Conservation (phyloP, 2,797 vertebrate genomes). For the Hafferia zeledoni region DNA sequence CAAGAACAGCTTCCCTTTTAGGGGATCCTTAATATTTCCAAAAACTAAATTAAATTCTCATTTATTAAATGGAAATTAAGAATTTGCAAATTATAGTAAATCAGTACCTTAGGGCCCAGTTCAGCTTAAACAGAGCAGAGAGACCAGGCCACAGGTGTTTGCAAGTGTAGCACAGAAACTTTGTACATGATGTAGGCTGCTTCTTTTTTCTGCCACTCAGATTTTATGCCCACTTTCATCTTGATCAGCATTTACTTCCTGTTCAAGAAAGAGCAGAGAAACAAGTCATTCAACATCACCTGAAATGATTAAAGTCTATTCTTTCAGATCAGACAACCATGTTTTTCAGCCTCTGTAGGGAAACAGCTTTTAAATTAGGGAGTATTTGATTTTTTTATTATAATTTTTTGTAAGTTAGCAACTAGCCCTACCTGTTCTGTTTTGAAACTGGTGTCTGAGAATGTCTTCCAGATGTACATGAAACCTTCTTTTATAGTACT, state of each 20-base stretch:
- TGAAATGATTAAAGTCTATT: neutral
- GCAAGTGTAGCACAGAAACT: accelerated
- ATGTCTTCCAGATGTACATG: neutral
- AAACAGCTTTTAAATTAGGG: neutral
- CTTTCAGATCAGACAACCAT: neutral
- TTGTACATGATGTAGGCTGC: accelerated
- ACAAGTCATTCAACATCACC: neutral
- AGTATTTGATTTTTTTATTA: neutral
- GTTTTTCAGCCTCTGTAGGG: neutral
- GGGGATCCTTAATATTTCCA: neutral
- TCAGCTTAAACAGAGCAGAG: neutral
- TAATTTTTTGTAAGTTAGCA: neutral
- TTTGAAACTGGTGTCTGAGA: neutral
- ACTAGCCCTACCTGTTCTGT: neutral
- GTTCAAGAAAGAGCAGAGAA: neutral
- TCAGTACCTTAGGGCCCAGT: neutral
- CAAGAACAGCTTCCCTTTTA: neutral
- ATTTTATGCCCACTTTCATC: neutral
- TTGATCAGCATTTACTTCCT: neutral
- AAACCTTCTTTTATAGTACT: neutral
- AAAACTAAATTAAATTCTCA: neutral
- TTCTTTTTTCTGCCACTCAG: neutral
- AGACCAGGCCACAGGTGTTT: neutral
- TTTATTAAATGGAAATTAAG: neutral
- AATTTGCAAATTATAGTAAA: neutral